Percentiles rank a stretch among this genome's conserved stretches.
Evolutionary conservation across 1,140 invertebrate genomes (phyloP).

Genomic region (Scaptomyza hsui): DNA sequence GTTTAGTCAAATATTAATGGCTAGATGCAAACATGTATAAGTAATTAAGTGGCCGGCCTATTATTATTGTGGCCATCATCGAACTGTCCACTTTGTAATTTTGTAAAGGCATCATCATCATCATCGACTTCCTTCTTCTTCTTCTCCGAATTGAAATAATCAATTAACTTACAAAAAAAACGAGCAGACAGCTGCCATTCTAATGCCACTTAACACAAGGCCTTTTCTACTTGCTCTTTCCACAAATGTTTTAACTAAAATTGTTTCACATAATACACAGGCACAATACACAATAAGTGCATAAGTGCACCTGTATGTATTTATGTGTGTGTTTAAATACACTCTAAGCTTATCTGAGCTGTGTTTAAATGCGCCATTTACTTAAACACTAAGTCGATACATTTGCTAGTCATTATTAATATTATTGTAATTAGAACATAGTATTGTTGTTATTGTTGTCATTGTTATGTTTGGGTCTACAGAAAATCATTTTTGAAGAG

Average conservation of each 20-base stretch:
- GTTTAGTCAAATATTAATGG: conserved; percentile 74
- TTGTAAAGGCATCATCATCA: conserved; percentile 23
- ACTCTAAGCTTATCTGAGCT: conserved; percentile 17
- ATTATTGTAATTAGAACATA: conserved; percentile 9
- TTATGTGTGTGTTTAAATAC: conserved; percentile 13
- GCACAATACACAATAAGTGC: conserved; percentile 6
- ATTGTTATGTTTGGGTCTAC: conserved; percentile 41
- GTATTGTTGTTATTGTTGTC: conserved; percentile 23
- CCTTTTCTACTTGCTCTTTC: conserved; percentile 12
- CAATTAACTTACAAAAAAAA: conserved; percentile 62
- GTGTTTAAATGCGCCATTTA: conserved; percentile 28
- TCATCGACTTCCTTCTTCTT: neutral
- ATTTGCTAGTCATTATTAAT: conserved; percentile 46
- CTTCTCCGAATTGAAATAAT: conserved; percentile 66
- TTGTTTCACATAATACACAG: conserved; percentile 12
- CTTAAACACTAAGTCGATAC: conserved; percentile 68
- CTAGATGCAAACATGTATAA: conserved; percentile 56
- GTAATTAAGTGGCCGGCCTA: conserved; percentile 29
- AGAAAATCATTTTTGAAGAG: conserved; percentile 53
- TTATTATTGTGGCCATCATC: conserved; percentile 53
- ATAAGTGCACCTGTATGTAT: neutral
- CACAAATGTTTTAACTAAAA: conserved; percentile 17
- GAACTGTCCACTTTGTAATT: conserved; percentile 58
- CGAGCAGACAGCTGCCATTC: conserved; percentile 57
- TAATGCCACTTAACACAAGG: conserved; percentile 16